Evolutionary conservation across 2,113 vertebrate genomes (phyloP).

Genomic region (Hypocryptadius cinnamomeus): DNA sequence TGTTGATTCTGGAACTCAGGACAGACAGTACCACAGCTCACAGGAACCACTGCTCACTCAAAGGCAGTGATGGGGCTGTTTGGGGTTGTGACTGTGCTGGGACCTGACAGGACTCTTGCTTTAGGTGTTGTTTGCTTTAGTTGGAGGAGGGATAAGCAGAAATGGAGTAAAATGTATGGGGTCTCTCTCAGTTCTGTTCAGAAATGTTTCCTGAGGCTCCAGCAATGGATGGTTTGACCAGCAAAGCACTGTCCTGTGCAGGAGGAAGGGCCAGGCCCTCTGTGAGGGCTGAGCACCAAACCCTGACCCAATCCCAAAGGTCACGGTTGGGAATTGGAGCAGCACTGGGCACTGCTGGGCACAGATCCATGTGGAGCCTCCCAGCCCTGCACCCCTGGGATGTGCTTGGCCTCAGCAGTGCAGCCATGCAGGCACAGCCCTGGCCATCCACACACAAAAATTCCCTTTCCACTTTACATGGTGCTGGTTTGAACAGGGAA

Average conservation of each 20-base stretch:
- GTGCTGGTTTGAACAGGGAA: not conserved
- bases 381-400: not conserved
- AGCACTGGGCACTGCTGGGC: fast-evolving
- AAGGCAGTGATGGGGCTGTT: fast-evolving
- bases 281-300: not conserved
- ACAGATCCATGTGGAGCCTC: fast-evolving
- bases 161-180: not conserved
- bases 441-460: not conserved
- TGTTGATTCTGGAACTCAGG: not conserved
- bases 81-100: not conserved
- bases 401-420: not conserved
- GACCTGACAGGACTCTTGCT: not conserved
- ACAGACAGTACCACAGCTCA: not conserved
- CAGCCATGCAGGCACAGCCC: not conserved
- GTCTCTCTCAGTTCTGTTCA: not conserved
- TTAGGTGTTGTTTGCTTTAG: not conserved
- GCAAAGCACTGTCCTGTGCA: fast-evolving
- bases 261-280: not conserved
- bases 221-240: fast-evolving
- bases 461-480: not conserved
- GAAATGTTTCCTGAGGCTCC: not conserved
- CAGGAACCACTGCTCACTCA: not conserved
- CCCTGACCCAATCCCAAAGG: fast-evolving
- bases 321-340: fast-evolving
- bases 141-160: not conserved